Evolutionary conservation across 1,140 invertebrate genomes (phyloP).

Genomic region (Heliconius congener): DNA sequence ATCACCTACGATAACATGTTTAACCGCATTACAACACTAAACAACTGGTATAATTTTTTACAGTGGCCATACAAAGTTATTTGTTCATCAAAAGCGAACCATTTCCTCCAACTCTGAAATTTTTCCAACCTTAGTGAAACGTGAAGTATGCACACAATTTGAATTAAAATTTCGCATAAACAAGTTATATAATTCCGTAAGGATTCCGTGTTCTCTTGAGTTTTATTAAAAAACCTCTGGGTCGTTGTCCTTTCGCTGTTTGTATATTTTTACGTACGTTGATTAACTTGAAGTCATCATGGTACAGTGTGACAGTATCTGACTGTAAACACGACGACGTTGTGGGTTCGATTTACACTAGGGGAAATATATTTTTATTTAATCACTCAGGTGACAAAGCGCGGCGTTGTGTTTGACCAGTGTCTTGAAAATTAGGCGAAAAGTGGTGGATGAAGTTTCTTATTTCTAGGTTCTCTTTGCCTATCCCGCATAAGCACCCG

Average conservation of each 20-base stretch:
- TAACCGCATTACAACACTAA: background rate
- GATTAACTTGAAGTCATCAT: too few relatives aligned
- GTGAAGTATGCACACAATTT: constrained; percentile 23
- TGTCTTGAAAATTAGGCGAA: too few relatives aligned
- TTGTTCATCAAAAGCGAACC: constrained; percentile 18
- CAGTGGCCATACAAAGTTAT: constrained; percentile 4
- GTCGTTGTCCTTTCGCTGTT: constrained; percentile 3
- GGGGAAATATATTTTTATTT: too few relatives aligned
- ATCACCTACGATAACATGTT: background rate
- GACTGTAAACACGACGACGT: too few relatives aligned
- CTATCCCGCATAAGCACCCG: too few relatives aligned
- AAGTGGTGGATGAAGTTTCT: too few relatives aligned
- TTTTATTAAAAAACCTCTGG: constrained; percentile 20
- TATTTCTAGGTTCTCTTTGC: too few relatives aligned
- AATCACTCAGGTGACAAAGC: too few relatives aligned
- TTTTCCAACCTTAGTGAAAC: constrained; percentile 23
- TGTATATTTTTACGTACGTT: background rate
- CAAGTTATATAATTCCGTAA: constrained; percentile 21
- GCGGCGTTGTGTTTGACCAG: too few relatives aligned
- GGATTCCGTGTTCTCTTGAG: constrained; percentile 8
- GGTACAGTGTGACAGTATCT: too few relatives aligned
- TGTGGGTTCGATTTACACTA: too few relatives aligned
- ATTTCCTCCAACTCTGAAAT: constrained; percentile 20
- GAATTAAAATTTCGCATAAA: constrained; percentile 27
- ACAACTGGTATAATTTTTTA: background rate